Conservation (phyloP, 2,888 invertebrate species). For the Chrysomela aeneicollis region DNA sequence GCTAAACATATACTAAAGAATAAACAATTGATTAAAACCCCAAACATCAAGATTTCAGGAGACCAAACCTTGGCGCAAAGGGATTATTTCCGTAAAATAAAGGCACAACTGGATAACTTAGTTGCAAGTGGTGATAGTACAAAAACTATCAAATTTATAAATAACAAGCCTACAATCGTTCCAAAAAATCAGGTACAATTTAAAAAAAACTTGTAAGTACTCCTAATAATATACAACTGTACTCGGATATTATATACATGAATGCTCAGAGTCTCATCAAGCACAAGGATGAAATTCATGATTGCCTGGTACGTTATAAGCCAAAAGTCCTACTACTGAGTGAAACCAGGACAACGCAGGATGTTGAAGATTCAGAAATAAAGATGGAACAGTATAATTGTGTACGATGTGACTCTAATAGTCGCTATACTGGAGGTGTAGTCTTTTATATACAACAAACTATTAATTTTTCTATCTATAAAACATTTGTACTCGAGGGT, state of each 20-base stretch:
- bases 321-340: conserved; percentile 12
- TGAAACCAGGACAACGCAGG: conserved; percentile 17
- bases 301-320: conserved; percentile 2
- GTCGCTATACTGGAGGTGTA: not conserved
- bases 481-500: conserved; percentile 1
- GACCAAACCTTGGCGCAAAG: too few relatives aligned
- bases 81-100: too few relatives aligned
- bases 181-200: too few relatives aligned
- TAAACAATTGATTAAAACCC: too few relatives aligned
- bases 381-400: not conserved
- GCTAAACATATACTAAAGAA: too few relatives aligned
- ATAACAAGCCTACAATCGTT: too few relatives aligned
- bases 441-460: not conserved
- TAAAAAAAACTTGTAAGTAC: too few relatives aligned
- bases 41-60: too few relatives aligned
- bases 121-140: too few relatives aligned
- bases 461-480: conserved; percentile 1
- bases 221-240: not conserved
- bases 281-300: conserved; percentile 9
- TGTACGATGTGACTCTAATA: conserved; percentile 2
- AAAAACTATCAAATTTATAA: too few relatives aligned
- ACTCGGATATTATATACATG: conserved; percentile 11
- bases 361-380: conserved; percentile 16
- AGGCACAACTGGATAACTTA: too few relatives aligned
- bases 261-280: conserved; percentile 16